These are phyloP conservation scores for Micrasema minimum DNA, from an alignment of 1,140 invertebrate genomes.

Conservation along the genomic window DNA sequence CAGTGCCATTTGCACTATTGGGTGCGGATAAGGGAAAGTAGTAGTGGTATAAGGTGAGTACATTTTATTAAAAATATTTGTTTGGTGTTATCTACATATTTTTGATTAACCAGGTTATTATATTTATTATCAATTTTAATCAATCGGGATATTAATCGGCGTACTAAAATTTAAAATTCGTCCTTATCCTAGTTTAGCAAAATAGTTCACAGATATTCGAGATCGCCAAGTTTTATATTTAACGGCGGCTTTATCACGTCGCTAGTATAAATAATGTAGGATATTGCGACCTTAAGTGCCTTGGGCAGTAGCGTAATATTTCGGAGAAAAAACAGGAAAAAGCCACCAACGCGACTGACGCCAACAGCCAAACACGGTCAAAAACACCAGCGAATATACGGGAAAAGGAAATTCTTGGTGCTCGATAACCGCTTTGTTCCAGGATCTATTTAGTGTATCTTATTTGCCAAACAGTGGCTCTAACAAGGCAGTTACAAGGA, in stretches of 20 bases:
- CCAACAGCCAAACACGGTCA: constrained; percentile 13
- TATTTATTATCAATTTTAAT: no score
- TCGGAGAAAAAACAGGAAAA: constrained; percentile 9
- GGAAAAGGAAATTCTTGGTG: not conserved
- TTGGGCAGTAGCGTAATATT: constrained; percentile 7
- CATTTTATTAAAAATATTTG: no score
- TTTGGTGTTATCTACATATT: no score
- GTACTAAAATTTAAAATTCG: no score
- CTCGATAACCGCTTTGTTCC: constrained; percentile 19
- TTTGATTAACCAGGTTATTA: no score
- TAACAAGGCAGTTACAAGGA: constrained; percentile 21
- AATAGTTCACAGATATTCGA: no score
- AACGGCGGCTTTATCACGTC: constrained; percentile 10
- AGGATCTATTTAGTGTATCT: constrained; percentile 4
- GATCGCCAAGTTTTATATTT: no score
- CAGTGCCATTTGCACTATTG: no score
- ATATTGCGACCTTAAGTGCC: not conserved
- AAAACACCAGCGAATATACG: not conserved
- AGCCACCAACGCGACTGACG: constrained; percentile 2
- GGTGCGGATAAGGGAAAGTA: no score
- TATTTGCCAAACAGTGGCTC: constrained; percentile 1
- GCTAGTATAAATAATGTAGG: not conserved
- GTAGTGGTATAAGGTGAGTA: no score
- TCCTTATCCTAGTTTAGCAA: no score
- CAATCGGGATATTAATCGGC: no score